Evolutionary conservation across 1,140 invertebrate genomes (phyloP).

Genomic region (Ptiloglossa arizonensis): DNA sequence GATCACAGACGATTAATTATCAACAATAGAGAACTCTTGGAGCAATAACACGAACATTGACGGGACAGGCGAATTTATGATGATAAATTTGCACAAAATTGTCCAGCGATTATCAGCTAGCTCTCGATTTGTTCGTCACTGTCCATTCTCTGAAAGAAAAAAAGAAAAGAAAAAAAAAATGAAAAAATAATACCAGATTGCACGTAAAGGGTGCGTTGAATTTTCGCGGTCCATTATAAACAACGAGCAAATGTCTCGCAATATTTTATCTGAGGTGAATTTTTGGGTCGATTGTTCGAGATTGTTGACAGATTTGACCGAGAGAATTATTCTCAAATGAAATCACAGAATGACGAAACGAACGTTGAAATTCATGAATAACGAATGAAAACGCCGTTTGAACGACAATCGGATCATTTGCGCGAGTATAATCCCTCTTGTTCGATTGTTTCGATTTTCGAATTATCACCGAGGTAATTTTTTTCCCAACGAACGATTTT

Average conservation of each 20-base stretch:
- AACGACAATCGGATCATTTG: background rate
- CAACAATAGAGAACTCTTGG: slow-evolving; percentile 24
- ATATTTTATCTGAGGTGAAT: background rate
- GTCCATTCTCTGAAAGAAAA: background rate
- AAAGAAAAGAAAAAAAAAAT: background rate
- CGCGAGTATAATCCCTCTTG: background rate
- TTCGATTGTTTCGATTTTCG: background rate
- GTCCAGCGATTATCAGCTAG: slow-evolving; percentile 35
- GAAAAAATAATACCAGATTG: too few relatives aligned
- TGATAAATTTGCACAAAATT: slow-evolving; percentile 58
- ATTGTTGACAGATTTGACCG: background rate
- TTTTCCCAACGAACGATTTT: background rate
- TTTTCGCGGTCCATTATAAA: background rate
- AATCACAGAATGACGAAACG: background rate
- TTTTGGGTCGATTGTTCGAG: background rate
- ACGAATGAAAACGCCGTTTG: background rate
- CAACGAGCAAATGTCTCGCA: background rate
- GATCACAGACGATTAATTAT: slow-evolving; percentile 54
- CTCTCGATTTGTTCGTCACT: background rate
- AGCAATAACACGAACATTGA: background rate
- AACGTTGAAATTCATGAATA: background rate
- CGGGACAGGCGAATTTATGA: slow-evolving; percentile 33
- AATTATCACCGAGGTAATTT: background rate
- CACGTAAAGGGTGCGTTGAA: background rate
- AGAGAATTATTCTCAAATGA: background rate